Evolutionary conservation across 2,888 invertebrate species (phyloP), one percentile per base, ranked within the genome.

Genomic region (Busseola fusca): DNA sequence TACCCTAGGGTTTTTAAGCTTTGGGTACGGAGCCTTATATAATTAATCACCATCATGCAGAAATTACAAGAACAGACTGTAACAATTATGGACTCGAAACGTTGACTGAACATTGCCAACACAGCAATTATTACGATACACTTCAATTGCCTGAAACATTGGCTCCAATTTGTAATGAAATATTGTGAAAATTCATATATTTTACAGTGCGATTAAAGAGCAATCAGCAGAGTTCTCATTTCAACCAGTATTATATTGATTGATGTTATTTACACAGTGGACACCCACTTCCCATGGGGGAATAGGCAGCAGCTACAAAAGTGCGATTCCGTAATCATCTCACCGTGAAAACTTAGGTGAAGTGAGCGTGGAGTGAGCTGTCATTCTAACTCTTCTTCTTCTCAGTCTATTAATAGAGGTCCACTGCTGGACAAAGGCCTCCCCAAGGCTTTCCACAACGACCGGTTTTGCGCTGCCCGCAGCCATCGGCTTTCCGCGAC

Each of bases 131-230:
- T 73, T 34, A 54, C 64, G 21, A 12, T 6, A 52, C 63, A 67
- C 48, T 59, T 73, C 74, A 64, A 63, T 63, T 58, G 52, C 54
- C 59, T 50, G 54, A 54, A 79, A 76, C 58, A 59, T 59, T 56
- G 48, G 34, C 50, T 73, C 54, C 66, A 73, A 76, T 66, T 63
- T 45, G 42, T 30, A 18, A 21, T 50, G 52, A 63, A 72, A 72
- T 63, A 65, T 72, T 57, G 27, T 60, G 30, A 58, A 72, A 78
- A 72, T 52, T 50, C n/a, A 63, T 64, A 59, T 64, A 64, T 74
- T 69, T 54, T 10, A 56, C 37, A 48, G 25, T 25, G 37, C 42
- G 7, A 67, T 34, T 79, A 52, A 64, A 57, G 57, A 60, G 68
- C 64, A 68, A 21, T 42, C 48, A 63, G 1, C 6, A 6, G 12